Evolutionary conservation across 2,113 vertebrate genomes (phyloP), one percentile per base, ranked within the genome.

Genomic region (Eubucco bourcierii): DNA sequence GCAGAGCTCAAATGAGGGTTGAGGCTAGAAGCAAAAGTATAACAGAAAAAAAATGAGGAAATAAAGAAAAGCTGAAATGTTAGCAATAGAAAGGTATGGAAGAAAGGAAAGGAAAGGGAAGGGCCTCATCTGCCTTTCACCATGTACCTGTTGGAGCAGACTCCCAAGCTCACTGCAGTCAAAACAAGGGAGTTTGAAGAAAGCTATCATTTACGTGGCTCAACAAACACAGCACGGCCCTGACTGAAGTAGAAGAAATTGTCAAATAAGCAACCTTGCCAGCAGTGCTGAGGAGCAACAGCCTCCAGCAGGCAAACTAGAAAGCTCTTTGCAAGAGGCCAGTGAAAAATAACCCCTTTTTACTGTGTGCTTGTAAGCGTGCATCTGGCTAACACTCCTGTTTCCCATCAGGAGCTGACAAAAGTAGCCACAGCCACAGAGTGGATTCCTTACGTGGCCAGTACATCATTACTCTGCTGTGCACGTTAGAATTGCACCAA

Each of bases 21-120:
- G 47, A 93, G 64, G 72, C 9, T 89, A 80, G 66, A 86, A 95
- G 53, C 47, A 67, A 53, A 93, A 81, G 17, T 78, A 91, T 47
- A 58, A 80, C 79, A 87, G 76, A 47, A 20, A 50, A 80, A 92
- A 91, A 90, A 55, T 0, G 0, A 95, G 47, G 87, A 77, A 63
- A 83, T 4, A 37, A 46, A 66, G 60, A 90, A 66, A 53, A 77
- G 34, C 24, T 64, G 79, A 88, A 86, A 19, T 86, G 58, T 46
- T 94, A 80, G 23, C 15, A 9, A 46, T 15, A 15, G 53, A 44
- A 86, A 93, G 24, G 27, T 56, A 88, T n/a, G 16, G 77, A 84
- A 81, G 37, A 90, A 61, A 85, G 92, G 72, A 80, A 89, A 87
- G 58, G 37, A 39, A 39, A 39, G 23, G 39, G 33, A 94, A 87